These are phyloP conservation scores for Puntigrus tetrazona DNA, from an alignment of 2,113 vertebrate species.

Conservation along the genomic window DNA sequence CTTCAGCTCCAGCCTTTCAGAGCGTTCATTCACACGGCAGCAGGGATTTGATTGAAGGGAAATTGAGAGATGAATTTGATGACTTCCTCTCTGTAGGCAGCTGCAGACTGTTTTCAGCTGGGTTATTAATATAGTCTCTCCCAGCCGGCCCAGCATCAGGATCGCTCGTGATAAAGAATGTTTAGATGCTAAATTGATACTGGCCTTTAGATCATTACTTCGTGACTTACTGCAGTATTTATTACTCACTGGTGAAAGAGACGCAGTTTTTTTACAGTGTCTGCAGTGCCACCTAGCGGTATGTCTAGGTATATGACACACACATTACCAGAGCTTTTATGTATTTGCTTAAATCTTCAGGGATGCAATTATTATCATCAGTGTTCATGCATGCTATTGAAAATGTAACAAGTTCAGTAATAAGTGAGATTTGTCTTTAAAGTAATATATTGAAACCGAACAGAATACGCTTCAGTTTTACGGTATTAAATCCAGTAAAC, in stretches of 20 bases:
- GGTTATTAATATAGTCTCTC: slow-evolving; percentile 6
- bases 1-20: slow-evolving; percentile 43
- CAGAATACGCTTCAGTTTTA: not conserved
- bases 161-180: slow-evolving; percentile 13
- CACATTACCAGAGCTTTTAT: not conserved
- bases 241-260: not conserved
- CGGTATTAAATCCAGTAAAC: not conserved
- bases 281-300: slow-evolving; percentile 51
- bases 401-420: too few species aligned
- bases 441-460: not conserved
- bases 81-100: slow-evolving; percentile 11
- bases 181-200: not conserved
- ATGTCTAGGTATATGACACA: not conserved
- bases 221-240: not conserved
- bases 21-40: slow-evolving; percentile 12
- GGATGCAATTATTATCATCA: not conserved
- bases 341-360: not conserved
- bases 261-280: not conserved
- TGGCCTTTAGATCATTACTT: not conserved
- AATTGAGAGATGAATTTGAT: slow-evolving; percentile 25
- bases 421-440: not conserved
- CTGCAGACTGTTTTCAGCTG: slow-evolving; percentile 6
- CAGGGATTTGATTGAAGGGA: slow-evolving; percentile 23
- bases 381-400: not conserved
- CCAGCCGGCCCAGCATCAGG: not conserved